Conservation (phyloP, 2,888 invertebrate genomes). For the Phyllotreta striolata region DNA sequence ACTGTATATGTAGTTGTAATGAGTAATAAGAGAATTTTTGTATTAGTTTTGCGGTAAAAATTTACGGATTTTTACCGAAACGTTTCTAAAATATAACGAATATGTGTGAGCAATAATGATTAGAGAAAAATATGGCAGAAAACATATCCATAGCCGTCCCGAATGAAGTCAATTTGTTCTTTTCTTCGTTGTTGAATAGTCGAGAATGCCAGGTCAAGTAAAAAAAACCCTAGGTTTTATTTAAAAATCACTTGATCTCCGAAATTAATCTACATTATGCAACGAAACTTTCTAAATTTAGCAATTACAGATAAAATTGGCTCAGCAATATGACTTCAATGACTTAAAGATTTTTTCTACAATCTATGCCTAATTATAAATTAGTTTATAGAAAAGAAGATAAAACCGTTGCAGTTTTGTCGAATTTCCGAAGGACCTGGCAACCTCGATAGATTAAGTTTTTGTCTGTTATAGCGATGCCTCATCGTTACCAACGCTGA, state of each 20-base stretch:
- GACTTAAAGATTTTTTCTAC: too few species aligned
- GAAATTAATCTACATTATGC: constrained; percentile 8
- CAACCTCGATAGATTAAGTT: too few species aligned
- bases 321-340: background rate
- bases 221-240: background rate
- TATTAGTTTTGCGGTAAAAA: too few species aligned
- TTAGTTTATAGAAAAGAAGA: too few species aligned
- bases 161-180: constrained; percentile 38
- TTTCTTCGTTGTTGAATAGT: background rate
- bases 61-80: background rate
- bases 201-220: too few species aligned
- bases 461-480: constrained; percentile 35
- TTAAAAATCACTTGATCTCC: background rate
- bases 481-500: constrained; percentile 37
- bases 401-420: background rate
- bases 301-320: too few species aligned
- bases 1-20: constrained; percentile 2
- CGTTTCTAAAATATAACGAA: constrained; percentile 2
- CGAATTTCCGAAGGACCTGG: too few species aligned
- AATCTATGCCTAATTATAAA: too few species aligned
- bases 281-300: too few species aligned
- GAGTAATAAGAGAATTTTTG: constrained; percentile 3
- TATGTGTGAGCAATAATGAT: background rate
- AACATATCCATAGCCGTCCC: constrained; percentile 48
- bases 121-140: constrained; percentile 38